Percentiles rank a stretch among this genome's conserved stretches.
phyloP scores from a whole-genome alignment of 2,888 invertebrate genomes.

The Nebria brevicollis region DNA sequence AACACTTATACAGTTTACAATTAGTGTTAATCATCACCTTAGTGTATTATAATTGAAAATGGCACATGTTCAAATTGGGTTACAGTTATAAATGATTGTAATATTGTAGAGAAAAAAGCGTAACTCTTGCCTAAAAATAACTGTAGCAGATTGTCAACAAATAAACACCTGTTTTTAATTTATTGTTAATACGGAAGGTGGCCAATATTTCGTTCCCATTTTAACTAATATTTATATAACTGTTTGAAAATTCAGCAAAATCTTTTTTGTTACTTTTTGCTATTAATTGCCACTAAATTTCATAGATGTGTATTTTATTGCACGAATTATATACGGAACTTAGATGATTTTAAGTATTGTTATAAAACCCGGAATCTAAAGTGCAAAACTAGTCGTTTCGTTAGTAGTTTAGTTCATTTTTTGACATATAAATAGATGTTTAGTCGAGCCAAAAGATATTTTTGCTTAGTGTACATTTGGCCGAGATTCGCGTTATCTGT shows the following conservation, averaged over 20 bases:
- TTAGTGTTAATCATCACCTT: background rate
- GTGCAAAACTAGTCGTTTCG: background rate
- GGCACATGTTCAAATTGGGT: background rate
- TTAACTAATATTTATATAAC: background rate
- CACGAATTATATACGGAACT: background rate
- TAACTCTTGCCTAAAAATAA: background rate
- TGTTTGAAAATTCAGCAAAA: background rate
- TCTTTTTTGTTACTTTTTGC: background rate
- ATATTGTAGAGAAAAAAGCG: background rate
- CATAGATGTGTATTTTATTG: background rate
- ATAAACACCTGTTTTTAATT: background rate
- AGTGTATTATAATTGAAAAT: background rate
- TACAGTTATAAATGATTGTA: background rate
- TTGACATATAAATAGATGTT: conserved; percentile 10
- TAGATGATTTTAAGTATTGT: background rate
- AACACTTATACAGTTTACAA: background rate
- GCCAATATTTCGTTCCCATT: background rate
- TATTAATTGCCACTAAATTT: background rate
- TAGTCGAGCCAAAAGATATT: conserved; percentile 12
- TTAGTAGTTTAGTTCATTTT: conserved; percentile 1
- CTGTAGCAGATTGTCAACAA: background rate
- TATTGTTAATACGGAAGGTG: background rate
- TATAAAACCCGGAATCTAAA: background rate
- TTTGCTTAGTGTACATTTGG: conserved; percentile 10
- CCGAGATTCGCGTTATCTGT: conserved; percentile 15